Evolutionary conservation across 2,113 vertebrate species (phyloP).

Genomic region (Elaphurus davidianus): DNA sequence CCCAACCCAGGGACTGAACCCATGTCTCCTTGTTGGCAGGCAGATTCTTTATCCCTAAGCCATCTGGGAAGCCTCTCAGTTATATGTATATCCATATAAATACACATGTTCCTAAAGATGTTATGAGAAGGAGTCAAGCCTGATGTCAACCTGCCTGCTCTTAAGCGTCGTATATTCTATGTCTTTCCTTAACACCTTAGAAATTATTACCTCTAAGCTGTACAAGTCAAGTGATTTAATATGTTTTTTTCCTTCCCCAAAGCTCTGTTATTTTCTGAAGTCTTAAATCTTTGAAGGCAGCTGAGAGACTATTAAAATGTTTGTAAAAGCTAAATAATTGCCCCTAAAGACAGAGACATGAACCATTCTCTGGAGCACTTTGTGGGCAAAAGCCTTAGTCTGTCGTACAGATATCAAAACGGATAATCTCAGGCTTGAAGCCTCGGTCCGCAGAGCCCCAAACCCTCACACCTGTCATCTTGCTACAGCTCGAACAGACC

Average conservation of each 20-base stretch:
- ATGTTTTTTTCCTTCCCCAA: neutral
- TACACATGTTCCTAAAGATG: neutral
- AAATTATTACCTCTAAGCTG: neutral
- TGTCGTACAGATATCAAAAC: neutral
- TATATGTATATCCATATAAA: neutral
- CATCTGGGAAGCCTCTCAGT: neutral
- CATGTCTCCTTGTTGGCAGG: neutral
- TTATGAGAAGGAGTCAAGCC: neutral
- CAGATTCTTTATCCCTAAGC: neutral
- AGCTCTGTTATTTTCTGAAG: slow-evolving; percentile 54
- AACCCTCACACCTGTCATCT: neutral
- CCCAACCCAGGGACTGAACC: neutral
- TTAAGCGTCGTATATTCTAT: neutral
- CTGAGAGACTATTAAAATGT: slow-evolving; percentile 48
- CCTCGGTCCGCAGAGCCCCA: neutral
- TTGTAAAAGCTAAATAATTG: slow-evolving; percentile 55
- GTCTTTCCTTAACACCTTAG: neutral
- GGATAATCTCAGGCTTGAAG: neutral
- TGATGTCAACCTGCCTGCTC: neutral
- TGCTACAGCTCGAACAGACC: neutral
- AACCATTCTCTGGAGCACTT: neutral
- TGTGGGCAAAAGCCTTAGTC: neutral
- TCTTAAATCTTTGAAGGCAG: slow-evolving; percentile 45
- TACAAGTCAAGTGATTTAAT: slow-evolving; percentile 10
- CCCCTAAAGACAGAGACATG: neutral